Evolutionary conservation across 2,797 vertebrate genomes (phyloP).

Genomic region (Poliocrania exsul): DNA sequence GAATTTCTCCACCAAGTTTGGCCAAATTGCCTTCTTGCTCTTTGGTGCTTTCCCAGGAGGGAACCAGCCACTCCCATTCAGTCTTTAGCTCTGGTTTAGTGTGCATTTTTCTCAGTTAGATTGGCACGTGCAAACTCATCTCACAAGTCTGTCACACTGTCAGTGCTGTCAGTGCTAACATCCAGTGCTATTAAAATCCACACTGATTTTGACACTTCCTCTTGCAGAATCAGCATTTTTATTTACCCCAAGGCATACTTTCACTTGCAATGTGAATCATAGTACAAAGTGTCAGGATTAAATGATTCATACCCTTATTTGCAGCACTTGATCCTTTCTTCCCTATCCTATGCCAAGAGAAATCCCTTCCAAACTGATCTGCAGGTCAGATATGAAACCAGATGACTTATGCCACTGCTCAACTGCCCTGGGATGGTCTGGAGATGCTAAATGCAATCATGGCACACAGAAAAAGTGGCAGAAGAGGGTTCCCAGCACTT

Average conservation of each 20-base stretch:
- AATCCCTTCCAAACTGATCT: neutral
- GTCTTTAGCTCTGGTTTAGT: neutral
- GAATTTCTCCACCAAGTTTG: neutral
- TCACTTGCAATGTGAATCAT: neutral
- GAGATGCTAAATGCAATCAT: neutral
- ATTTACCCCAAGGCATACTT: neutral
- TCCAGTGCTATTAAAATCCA: conserved; percentile 15
- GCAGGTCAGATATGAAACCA: neutral
- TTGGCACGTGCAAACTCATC: neutral
- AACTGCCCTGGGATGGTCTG: neutral
- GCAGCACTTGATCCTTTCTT: neutral
- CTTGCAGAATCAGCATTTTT: conserved; percentile 36
- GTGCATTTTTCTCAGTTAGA: neutral
- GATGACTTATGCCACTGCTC: neutral
- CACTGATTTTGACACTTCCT: neutral
- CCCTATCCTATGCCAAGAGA: neutral
- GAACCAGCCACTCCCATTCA: neutral
- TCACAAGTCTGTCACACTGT: neutral
- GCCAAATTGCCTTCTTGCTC: neutral
- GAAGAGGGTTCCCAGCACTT: neutral
- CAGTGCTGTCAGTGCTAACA: conserved; percentile 1
- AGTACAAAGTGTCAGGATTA: neutral
- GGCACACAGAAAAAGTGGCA: neutral
- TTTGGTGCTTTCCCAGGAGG: neutral
- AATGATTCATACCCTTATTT: neutral